These are phyloP conservation scores for Tangara arthus DNA, from an alignment of 2,797 vertebrate species.

Conservation along the genomic window DNA sequence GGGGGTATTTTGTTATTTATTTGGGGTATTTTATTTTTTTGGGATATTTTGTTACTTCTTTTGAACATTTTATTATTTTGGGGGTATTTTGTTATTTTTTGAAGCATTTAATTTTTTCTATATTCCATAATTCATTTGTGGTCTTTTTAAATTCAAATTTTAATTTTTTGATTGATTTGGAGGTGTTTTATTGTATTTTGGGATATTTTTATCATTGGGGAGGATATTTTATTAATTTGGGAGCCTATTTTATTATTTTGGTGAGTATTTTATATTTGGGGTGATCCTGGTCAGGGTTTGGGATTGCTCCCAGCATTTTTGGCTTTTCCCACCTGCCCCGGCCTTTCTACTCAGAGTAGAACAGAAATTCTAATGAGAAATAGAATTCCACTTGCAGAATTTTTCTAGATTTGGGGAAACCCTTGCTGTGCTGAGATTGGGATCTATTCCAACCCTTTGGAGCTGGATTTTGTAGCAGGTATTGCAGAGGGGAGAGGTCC, in stretches of 20 bases:
- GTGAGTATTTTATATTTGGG: not conserved
- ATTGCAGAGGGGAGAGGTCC: not conserved
- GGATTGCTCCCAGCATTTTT: not conserved
- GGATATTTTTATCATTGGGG: accelerated
- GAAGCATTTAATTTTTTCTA: not conserved
- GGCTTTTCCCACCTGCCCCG: not conserved
- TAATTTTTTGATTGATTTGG: too few relatives aligned
- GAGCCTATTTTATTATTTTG: not conserved
- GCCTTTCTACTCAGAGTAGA: accelerated
- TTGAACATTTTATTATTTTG: not conserved
- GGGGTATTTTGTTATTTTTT: not conserved
- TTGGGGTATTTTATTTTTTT: not conserved
- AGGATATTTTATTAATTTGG: not conserved
- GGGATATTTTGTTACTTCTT: not conserved
- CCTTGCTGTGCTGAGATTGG: accelerated
- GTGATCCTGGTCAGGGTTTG: accelerated
- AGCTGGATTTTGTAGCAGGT: not conserved
- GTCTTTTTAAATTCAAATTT: not conserved
- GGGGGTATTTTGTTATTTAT: not conserved
- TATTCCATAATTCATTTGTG: not conserved
- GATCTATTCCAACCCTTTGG: not conserved
- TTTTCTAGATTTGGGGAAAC: accelerated
- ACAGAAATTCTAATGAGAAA: not conserved
- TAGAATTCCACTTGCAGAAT: accelerated
- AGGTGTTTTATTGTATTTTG: accelerated